A percentile compares a stretch with the other conserved stretches of the same genome.
Evolutionary conservation across 2,113 vertebrate species (phyloP).

Genomic region (Marmota monax): DNA sequence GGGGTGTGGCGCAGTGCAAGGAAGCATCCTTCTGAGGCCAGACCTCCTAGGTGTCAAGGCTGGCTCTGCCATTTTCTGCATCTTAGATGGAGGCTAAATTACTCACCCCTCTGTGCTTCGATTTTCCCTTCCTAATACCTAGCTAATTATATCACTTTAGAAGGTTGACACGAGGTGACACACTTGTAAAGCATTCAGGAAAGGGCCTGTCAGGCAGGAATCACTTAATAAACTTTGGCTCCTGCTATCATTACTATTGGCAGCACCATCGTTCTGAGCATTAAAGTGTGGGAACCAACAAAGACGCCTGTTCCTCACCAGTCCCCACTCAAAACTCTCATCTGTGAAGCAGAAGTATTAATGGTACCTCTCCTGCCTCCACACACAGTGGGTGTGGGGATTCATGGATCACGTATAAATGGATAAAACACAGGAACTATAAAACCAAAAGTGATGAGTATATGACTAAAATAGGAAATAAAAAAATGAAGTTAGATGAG

Average conservation of each 20-base stretch:
- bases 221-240: background rate
- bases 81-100: background rate
- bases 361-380: background rate
- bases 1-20: accelerated
- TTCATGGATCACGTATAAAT: background rate
- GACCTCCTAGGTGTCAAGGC: background rate
- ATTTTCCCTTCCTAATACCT: background rate
- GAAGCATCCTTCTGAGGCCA: background rate
- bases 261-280: background rate
- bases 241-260: background rate
- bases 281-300: background rate
- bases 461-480: background rate
- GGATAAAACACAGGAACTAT: background rate
- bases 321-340: background rate
- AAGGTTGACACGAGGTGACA: background rate
- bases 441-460: background rate
- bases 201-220: background rate
- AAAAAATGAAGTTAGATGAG: background rate
- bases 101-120: background rate
- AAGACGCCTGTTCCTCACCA: background rate
- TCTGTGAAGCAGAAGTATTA: background rate
- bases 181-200: background rate
- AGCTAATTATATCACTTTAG: background rate
- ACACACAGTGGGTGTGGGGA: background rate
- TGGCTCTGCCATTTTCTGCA: background rate